Percentiles rank a stretch among this genome's conserved stretches.
Conservation (phyloP, 2,797 vertebrate genomes). For the Triplophysa bombifrons region DNA sequence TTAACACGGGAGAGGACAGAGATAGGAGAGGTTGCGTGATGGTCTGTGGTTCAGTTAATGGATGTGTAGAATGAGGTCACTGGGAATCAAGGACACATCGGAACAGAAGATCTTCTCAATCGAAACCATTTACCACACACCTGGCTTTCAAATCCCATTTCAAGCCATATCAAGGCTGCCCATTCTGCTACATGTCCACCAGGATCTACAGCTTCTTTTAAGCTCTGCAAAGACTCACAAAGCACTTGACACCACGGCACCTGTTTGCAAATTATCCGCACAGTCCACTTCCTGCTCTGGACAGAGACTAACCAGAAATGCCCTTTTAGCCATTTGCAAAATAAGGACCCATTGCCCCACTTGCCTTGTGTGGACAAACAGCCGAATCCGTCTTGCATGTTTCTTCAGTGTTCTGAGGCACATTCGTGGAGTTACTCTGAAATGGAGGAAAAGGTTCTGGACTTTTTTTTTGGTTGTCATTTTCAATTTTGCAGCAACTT, state of each 20-base stretch:
- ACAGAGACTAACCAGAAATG: constrained; percentile 41
- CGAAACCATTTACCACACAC: background rate
- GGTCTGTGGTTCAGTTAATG: constrained; percentile 28
- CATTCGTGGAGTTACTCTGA: constrained; percentile 24
- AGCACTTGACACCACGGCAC: constrained; percentile 42
- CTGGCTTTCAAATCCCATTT: too few species aligned
- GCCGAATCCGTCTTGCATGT: constrained; percentile 50
- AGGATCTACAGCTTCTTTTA: constrained; percentile 7
- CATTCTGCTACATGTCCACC: background rate
- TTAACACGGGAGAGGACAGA: constrained; percentile 13
- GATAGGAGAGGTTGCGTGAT: constrained; percentile 7
- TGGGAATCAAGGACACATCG: constrained; percentile 10
- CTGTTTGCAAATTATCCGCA: constrained; percentile 7
- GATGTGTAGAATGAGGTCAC: constrained; percentile 27
- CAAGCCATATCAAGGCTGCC: background rate
- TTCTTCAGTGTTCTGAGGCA: constrained; percentile 52
- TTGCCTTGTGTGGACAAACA: constrained; percentile 31
- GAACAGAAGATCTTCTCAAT: constrained; percentile 18
- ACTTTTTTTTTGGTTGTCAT: background rate
- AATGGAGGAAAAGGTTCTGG: background rate
- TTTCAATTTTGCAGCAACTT: constrained; percentile 30
- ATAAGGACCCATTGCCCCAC: constrained; percentile 22
- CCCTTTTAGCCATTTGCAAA: constrained; percentile 45
- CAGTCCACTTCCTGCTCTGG: constrained; percentile 35
- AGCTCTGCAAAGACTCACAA: background rate